Base-by-base conservation (phyloP, 1,140 invertebrate species). In the Cydia amplana region DNA sequence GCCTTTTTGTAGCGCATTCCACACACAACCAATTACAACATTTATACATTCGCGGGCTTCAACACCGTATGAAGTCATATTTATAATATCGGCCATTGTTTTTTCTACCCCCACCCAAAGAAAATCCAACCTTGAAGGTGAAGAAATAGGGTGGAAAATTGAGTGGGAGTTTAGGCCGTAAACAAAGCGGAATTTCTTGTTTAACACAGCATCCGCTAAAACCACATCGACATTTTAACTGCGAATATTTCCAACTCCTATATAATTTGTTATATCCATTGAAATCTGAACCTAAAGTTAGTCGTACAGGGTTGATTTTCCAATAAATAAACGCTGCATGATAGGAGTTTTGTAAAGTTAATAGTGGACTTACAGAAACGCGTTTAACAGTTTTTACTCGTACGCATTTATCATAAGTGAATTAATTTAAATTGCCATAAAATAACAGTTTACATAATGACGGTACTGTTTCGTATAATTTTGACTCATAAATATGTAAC, bases 351-450 rank as follows among this genome's bases (percentile, higher is more conserved):
- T 40, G 16, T 7, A 16, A 18, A 40, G 55, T 23, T 46, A 20
- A 16, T 32, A n/a, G n/a, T 7, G 25, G 16, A 75, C 55, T 90
- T 87, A 83, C 81, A 89, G 83, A 88, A 91, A 88, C 79, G 77
- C 76, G 75, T 82, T 83, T 81, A 84, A 83, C 85, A 83, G 86
- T 88, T 87, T 90, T 88, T 91, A 83, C 83, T 75, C 76, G 63
- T 32, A 49, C 70, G 76, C 82, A 83, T 88, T 91, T 87, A 90
- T 89, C 90, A 90, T 91, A 92, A 90, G 86, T 85, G 87, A 91
- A 90, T 91, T 89, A 89, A 92, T 91, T 92, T 86, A 87, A 89
- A 90, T 89, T 88, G 87, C 78, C 82, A 90, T 87, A 86, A 89
- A 90, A 88, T 89, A 83, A 78, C 82, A 82, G 83, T 85, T 89